Evolutionary conservation across 2,888 invertebrate genomes (phyloP).

Genomic region (Corbicula japonica): DNA sequence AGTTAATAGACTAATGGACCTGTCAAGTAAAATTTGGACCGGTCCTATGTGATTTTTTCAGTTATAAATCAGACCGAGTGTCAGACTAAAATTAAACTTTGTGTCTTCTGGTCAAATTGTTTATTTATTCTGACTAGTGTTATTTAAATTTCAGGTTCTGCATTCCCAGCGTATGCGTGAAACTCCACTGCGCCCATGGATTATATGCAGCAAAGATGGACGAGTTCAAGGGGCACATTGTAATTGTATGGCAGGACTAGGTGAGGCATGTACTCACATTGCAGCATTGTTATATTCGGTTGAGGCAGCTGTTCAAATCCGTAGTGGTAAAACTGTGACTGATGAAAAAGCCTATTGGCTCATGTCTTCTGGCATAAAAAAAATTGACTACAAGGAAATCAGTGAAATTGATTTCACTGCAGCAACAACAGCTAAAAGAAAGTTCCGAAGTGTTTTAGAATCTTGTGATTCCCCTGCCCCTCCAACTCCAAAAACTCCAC

Average conservation of each 20-base stretch:
- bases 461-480: slow-evolving; percentile 88
- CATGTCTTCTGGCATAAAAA: slow-evolving; percentile 29
- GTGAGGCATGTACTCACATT: slow-evolving; percentile 69
- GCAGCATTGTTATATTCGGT: slow-evolving; percentile 63
- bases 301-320: slow-evolving; percentile 52
- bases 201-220: slow-evolving; percentile 38
- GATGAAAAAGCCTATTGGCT: slow-evolving; percentile 63
- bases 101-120: background rate
- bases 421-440: slow-evolving; percentile 86
- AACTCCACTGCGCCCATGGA: slow-evolving; percentile 54
- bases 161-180: slow-evolving; percentile 55
- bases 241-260: slow-evolving; percentile 69
- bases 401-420: slow-evolving; percentile 42
- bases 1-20: background rate
- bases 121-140: background rate
- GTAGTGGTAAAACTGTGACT: slow-evolving; percentile 59
- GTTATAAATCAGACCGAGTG: background rate
- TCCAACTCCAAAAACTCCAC: too few relatives aligned
- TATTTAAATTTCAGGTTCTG: slow-evolving; percentile 48
- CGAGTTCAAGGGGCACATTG: slow-evolving; percentile 60
- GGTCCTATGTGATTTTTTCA: background rate
- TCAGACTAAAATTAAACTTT: background rate
- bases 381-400: slow-evolving; percentile 26
- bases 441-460: too few relatives aligned
- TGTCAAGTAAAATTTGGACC: background rate